Base-by-base conservation (phyloP, 2,113 vertebrate species). In the Thamnophis sirtalis region DNA sequence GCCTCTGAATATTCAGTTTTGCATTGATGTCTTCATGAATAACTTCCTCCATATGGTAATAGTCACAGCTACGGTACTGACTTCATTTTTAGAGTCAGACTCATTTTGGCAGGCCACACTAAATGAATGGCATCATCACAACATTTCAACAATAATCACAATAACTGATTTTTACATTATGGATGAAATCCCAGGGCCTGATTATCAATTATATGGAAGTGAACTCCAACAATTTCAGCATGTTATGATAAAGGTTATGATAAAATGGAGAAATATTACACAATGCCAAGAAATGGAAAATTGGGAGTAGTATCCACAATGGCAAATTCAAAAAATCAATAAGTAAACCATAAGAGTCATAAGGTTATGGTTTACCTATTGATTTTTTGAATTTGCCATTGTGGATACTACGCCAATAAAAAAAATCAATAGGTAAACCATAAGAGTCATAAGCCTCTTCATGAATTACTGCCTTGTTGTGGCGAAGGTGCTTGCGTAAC, bases 11-110 rank as follows among this genome's bases (percentile, higher is more conserved):
- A 88, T 91, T 80, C 86, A 33, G 60, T 90, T 88, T 58, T 84
- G 60, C 89, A 85, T 43, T 93, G 89, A 90, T 84, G 89, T 88
- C 85, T 91, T 91, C 86, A 88, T 88, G 68, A 84, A 84, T 91
- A 93, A 84, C 92, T 88, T 91, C 90, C 54, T 88, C 92, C 89
- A 91, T 85, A 91, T 91, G 86, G 86, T 88, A 85, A 49, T 85
- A 91, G 90, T 88, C 87, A 84, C 63, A 88, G 53, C 22, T 88
- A 88, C 50, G n/a, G n/a, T 88, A 60, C 80, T 58, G 38, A 54
- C 60, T 55, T 88, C 86, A 88, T 88, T 88, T 55, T 93, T 51
- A 56, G 53, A 93, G 92, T 84, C 86, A 90, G 86, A 22, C 17
- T 84, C 63, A 84, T 88, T 88, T 50, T 93, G 90, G 92, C 13